Conservation (phyloP, 2,797 vertebrate genomes). For the Borostomias antarcticus region DNA sequence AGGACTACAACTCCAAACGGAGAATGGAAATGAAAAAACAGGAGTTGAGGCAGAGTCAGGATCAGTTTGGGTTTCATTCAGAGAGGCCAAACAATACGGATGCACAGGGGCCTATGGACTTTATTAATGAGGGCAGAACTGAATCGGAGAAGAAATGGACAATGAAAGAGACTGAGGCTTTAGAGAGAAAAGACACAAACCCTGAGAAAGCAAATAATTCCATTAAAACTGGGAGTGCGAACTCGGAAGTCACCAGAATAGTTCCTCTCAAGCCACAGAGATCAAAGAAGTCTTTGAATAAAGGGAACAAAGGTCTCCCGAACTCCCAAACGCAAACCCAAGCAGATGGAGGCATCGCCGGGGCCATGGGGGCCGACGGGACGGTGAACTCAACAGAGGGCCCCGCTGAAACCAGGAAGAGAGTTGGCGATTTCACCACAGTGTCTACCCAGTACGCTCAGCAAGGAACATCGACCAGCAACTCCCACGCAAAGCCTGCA, state of each 20-base stretch:
- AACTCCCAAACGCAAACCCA: slow-evolving; percentile 48
- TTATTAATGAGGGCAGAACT: slow-evolving; percentile 25
- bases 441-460: slow-evolving; percentile 23
- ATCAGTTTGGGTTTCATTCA: slow-evolving; percentile 22
- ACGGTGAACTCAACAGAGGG: slow-evolving; percentile 45
- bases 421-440: slow-evolving; percentile 23
- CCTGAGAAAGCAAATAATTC: slow-evolving; percentile 48
- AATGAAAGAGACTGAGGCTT: slow-evolving; percentile 25
- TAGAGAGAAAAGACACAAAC: slow-evolving; percentile 50
- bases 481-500: slow-evolving; percentile 19
- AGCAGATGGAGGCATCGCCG: slow-evolving; percentile 36
- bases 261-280: slow-evolving; percentile 80
- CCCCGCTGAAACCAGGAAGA: slow-evolving; percentile 46
- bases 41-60: slow-evolving; percentile 41
- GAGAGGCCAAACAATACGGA: slow-evolving; percentile 43
- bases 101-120: slow-evolving; percentile 26
- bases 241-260: slow-evolving; percentile 67
- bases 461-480: slow-evolving; percentile 27
- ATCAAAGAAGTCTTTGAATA: slow-evolving; percentile 78
- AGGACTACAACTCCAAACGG: slow-evolving; percentile 36
- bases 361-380: slow-evolving; percentile 39
- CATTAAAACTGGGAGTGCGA: slow-evolving; percentile 46
- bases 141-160: slow-evolving; percentile 31
- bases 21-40: slow-evolving; percentile 31
- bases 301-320: slow-evolving; percentile 61